A percentile compares a stretch with the other conserved stretches of the same genome.
phyloP scores from a whole-genome alignment of 2,797 vertebrate species.

The Fratercula arctica region DNA sequence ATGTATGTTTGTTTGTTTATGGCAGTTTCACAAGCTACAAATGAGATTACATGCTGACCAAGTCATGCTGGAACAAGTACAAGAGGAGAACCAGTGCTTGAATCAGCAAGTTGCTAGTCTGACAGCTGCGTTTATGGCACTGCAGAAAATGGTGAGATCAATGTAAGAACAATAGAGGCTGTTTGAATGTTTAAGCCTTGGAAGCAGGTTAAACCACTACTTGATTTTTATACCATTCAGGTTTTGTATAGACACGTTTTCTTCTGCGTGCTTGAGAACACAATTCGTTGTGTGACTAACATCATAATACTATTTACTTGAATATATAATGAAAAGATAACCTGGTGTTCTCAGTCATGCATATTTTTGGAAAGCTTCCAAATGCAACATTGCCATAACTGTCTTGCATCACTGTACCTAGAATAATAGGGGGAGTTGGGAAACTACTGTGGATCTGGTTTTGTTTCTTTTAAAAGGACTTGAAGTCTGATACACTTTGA shows the following conservation, averaged over 20 bases:
- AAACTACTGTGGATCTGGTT: not conserved
- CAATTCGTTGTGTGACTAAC: not conserved
- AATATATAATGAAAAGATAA: not conserved
- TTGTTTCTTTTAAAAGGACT: not conserved
- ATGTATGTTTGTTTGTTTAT: not conserved
- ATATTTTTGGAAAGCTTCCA: constrained; percentile 12
- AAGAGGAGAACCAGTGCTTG: not conserved
- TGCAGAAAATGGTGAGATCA: constrained; percentile 15
- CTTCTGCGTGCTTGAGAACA: not conserved
- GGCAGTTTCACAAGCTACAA: constrained; percentile 51
- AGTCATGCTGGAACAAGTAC: constrained; percentile 11
- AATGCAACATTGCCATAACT: not conserved
- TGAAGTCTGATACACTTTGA: not conserved
- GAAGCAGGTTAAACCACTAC: not conserved
- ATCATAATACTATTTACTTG: not conserved
- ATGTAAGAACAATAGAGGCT: not conserved
- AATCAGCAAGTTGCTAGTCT: not conserved
- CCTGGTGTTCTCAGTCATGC: not conserved
- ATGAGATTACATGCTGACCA: not conserved
- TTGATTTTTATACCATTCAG: not conserved
- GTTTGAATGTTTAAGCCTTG: not conserved
- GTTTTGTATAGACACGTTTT: not conserved
- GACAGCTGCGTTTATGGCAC: not conserved
- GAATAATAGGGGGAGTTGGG: not conserved
- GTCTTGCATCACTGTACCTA: not conserved